phyloP scores from a whole-genome alignment of 2,113 vertebrate genomes.

The Circaetus cinerascens region DNA sequence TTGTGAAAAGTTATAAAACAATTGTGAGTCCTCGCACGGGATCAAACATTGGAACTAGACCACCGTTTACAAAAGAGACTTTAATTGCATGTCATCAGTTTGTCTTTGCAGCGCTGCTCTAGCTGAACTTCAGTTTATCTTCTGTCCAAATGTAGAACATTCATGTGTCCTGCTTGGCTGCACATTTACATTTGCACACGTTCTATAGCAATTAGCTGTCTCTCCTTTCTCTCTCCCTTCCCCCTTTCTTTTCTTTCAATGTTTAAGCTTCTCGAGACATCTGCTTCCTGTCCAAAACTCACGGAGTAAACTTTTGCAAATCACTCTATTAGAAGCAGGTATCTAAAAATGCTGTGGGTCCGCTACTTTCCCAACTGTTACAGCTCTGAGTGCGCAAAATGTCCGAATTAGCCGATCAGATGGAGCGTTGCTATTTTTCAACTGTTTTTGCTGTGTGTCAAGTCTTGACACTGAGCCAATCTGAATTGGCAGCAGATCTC shows the following conservation, averaged over 20 bases:
- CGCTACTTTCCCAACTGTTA: not conserved
- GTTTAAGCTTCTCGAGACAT: not conserved
- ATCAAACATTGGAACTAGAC: not conserved
- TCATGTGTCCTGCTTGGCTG: not conserved
- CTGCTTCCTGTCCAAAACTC: not conserved
- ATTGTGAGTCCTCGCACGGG: not conserved
- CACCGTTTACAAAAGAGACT: not conserved
- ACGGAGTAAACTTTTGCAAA: not conserved
- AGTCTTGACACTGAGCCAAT: constrained; percentile 26
- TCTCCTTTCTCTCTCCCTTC: not conserved
- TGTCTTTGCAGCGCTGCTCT: not conserved
- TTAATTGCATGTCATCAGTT: not conserved
- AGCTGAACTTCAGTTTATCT: not conserved
- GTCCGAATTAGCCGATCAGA: not conserved
- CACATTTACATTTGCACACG: not conserved
- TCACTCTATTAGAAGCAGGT: not conserved
- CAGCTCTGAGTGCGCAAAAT: not conserved
- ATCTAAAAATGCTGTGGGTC: not conserved
- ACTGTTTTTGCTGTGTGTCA: constrained; percentile 19
- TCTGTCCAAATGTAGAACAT: not conserved
- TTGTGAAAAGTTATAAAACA: not conserved
- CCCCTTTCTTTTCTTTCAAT: not conserved
- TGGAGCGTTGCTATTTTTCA: not conserved
- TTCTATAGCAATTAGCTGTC: not conserved
- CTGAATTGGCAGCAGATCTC: constrained; percentile 29